phyloP scores from a whole-genome alignment of 2,888 invertebrate genomes.

The Watsonalla cultraria region DNA sequence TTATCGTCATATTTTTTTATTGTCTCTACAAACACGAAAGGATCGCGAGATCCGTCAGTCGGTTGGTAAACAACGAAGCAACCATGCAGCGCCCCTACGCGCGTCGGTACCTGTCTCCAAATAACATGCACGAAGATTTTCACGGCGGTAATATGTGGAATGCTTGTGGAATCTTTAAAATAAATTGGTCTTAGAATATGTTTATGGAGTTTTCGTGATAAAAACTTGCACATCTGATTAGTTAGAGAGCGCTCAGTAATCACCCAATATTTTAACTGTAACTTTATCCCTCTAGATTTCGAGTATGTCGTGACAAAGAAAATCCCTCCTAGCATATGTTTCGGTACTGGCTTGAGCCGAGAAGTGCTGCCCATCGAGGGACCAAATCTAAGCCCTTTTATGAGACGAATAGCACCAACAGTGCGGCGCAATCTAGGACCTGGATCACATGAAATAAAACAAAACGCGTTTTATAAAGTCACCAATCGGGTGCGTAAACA shows the following conservation, averaged over 20 bases:
- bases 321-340: constrained; percentile 63
- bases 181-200: too few species aligned
- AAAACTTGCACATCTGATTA: too few species aligned
- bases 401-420: constrained; percentile 57
- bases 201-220: too few species aligned
- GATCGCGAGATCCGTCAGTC: constrained; percentile 10
- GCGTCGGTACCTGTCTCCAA: constrained; percentile 53
- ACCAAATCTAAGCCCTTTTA: constrained; percentile 63
- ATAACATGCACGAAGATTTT: constrained; percentile 57
- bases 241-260: too few species aligned
- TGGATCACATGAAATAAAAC: constrained; percentile 41
- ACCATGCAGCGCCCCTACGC: constrained; percentile 65
- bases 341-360: constrained; percentile 67
- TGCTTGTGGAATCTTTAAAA: neutral
- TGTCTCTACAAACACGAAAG: constrained; percentile 57
- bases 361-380: constrained; percentile 65
- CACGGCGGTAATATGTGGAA: constrained; percentile 53
- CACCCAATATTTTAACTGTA: neutral
- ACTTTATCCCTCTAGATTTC: constrained; percentile 55
- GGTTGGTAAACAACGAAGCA: constrained; percentile 26
- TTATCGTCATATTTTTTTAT: constrained; percentile 69
- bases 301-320: constrained; percentile 77
- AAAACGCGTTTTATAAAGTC: constrained; percentile 56
- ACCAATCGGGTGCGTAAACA: constrained; percentile 55
- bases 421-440: constrained; percentile 49